phyloP scores from a whole-genome alignment of 2,888 invertebrate genomes.

The Suillia variegata region DNA sequence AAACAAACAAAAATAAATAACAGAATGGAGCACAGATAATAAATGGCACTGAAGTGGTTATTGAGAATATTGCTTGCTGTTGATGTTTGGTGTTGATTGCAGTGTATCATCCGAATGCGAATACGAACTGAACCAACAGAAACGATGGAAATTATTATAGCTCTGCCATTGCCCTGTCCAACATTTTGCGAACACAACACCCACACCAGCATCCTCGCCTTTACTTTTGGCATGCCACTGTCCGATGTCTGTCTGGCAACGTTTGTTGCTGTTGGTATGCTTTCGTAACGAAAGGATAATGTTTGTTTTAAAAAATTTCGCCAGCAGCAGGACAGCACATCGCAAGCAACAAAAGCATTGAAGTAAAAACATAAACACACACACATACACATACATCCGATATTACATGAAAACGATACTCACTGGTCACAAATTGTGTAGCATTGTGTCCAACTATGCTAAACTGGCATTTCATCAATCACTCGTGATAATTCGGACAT shows the following conservation, averaged over 20 bases:
- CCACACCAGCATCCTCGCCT: too few relatives aligned
- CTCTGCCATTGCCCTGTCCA: too few relatives aligned
- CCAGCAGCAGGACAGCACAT: neutral
- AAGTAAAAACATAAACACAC: neutral
- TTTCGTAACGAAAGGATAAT: too few relatives aligned
- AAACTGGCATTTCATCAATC: constrained; percentile 35
- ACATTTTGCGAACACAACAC: too few relatives aligned
- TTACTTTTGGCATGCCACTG: too few relatives aligned
- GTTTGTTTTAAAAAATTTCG: neutral
- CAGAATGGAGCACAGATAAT: constrained; percentile 1
- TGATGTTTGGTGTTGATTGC: neutral
- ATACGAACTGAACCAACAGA: neutral
- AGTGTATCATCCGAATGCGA: too few relatives aligned
- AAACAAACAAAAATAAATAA: constrained; percentile 16
- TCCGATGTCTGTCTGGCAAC: neutral
- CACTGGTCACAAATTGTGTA: neutral
- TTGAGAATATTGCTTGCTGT: neutral
- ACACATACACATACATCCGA: neutral
- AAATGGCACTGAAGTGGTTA: neutral
- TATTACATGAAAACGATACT: neutral
- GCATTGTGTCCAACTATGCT: constrained; percentile 7
- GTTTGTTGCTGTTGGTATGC: too few relatives aligned
- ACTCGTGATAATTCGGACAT: constrained; percentile 34
- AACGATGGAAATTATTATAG: too few relatives aligned
- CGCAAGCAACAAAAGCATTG: neutral